Base-by-base conservation (phyloP, 2,888 invertebrate species). In the Agrotis exclamationis region DNA sequence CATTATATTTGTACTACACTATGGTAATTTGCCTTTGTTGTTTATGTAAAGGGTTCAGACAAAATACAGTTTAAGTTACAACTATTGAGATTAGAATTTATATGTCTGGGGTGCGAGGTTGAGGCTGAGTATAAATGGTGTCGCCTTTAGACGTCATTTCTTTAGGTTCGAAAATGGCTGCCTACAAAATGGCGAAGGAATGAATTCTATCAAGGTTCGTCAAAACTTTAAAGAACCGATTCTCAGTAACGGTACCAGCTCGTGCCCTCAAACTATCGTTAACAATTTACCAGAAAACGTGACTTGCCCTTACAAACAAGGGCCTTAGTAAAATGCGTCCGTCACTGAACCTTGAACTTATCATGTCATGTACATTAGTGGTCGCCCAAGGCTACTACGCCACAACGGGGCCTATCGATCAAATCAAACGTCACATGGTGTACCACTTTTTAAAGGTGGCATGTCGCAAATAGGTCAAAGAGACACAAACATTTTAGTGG, bases 301-400 rank as follows among this genome's bases (percentile, higher is more conserved):
- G 82, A 78, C 65, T 78, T 60, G 70, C 70, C 78, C 56, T 69
- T 69, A 70, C 70, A 70, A 74, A 70, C 59, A 71, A 86, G 65
- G 59, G 58, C 67, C 59, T 50, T 56, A 68, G 60, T 60, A 73
- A 76, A 80, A 78, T 80, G 59, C 72, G 78, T 83, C 81, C 84
- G 84, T 85, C 82, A 85, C 48, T 45, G 63, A 87, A 85, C 92
- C 91, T 87, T 92, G 91, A 92, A 89, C 90, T 91, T 90, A 89
- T 90, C 86, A 89, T 85, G 87, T 82, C 76, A 76, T 82, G 81
- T 84, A 87, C 79, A 84, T 84, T 80, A 85, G 81, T 87, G 76
- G 78, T 67, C 73, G 70, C 79, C 80, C 87, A 89, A 92, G 91
- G 92, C 80, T 85, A 79, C 57, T 63, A 83, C 76, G 77, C 76